Evolutionary conservation across 1,140 invertebrate species (phyloP).

Genomic region (Ostrea edulis): DNA sequence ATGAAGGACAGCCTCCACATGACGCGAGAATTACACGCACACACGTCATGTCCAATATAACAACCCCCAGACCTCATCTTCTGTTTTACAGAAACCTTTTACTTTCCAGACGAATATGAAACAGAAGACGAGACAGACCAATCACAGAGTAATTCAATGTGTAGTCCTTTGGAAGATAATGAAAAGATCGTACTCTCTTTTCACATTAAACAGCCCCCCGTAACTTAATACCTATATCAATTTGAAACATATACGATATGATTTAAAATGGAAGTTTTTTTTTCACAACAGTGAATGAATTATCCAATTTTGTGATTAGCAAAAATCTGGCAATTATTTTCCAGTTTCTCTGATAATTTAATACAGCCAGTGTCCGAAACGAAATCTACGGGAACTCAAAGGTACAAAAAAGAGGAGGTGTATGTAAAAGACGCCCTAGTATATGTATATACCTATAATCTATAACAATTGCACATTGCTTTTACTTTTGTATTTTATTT

Average conservation of each 20-base stretch:
- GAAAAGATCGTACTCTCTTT: not conserved
- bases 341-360: too few relatives aligned
- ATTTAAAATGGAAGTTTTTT: too few relatives aligned
- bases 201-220: not conserved
- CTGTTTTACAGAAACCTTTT: conserved; percentile 19
- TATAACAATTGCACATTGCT: too few relatives aligned
- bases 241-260: not conserved
- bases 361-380: too few relatives aligned
- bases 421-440: too few relatives aligned
- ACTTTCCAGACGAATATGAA: conserved; percentile 12
- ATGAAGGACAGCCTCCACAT: not conserved
- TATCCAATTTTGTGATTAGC: too few relatives aligned
- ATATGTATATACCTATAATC: too few relatives aligned
- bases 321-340: too few relatives aligned
- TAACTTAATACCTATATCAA: not conserved
- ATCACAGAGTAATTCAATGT: not conserved
- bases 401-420: too few relatives aligned
- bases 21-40: conserved; percentile 28
- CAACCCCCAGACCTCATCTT: not conserved
- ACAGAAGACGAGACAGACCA: not conserved
- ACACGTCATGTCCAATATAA: conserved; percentile 24
- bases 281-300: too few relatives aligned
- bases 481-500: too few relatives aligned
- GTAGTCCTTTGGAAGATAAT: not conserved
- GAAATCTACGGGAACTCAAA: too few relatives aligned